These are phyloP conservation scores for Gobio gobio DNA, from an alignment of 2,113 vertebrate genomes.

Conservation along the genomic window DNA sequence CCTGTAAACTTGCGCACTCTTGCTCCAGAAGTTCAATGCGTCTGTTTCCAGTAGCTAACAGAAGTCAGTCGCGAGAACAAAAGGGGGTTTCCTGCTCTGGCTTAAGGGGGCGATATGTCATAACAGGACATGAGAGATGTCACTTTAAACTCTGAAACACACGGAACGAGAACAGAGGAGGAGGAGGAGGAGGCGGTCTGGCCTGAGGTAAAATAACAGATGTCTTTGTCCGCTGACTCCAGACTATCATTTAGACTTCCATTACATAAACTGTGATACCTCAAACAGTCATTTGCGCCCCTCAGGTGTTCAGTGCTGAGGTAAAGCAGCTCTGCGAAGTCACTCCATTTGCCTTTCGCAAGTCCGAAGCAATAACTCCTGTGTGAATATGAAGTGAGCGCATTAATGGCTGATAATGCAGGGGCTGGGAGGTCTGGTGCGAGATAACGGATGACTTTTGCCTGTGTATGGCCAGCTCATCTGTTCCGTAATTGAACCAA, in stretches of 20 bases:
- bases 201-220: constrained; percentile 55
- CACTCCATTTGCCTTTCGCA: not conserved
- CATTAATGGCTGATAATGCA: constrained; percentile 54
- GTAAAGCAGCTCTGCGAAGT: constrained; percentile 30
- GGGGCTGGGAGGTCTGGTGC: constrained; percentile 8
- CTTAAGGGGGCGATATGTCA: constrained; percentile 51
- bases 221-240: constrained; percentile 48
- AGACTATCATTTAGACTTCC: constrained; percentile 52
- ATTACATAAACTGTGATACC: constrained; percentile 48
- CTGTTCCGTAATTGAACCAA: constrained; percentile 16
- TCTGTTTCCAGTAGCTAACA: not conserved
- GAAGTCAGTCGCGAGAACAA: constrained; percentile 23
- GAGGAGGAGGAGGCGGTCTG: constrained; percentile 35
- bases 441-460: constrained; percentile 1
- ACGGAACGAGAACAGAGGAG: not conserved
- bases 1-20: not conserved
- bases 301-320: constrained; percentile 15
- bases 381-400: constrained; percentile 33
- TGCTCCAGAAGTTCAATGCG: not conserved
- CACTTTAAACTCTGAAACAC: constrained; percentile 11
- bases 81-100: constrained; percentile 47
- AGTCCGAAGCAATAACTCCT: constrained; percentile 13
- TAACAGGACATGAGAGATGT: constrained; percentile 49
- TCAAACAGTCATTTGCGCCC: constrained; percentile 28
- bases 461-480: constrained; percentile 25